Evolutionary conservation across 1,140 invertebrate species (phyloP).

Genomic region (Patella vulgata): DNA sequence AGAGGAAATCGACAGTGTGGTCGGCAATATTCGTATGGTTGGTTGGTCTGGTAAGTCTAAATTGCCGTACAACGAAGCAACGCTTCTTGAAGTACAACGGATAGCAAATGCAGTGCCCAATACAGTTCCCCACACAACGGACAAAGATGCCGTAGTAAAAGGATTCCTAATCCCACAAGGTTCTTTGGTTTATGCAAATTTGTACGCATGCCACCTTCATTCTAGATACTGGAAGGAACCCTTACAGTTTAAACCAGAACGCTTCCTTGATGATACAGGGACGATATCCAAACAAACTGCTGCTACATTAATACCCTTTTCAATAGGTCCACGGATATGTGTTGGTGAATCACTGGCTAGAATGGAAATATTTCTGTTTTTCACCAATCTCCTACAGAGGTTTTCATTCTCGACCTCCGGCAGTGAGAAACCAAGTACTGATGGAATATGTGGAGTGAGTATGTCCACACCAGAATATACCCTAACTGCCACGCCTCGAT

Average conservation of each 20-base stretch:
- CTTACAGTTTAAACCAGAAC: conserved; percentile 78
- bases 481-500: too few species aligned
- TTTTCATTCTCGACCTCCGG: conserved; percentile 16
- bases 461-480: too few species aligned
- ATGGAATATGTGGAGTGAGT: too few species aligned
- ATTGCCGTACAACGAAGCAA: conserved; percentile 45
- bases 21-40: conserved; percentile 77
- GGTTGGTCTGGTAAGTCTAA: conserved; percentile 76
- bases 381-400: too few species aligned
- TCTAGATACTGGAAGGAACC: conserved; percentile 77
- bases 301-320: too few species aligned
- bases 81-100: conserved; percentile 26
- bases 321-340: conserved; percentile 23
- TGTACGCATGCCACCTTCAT: conserved; percentile 72
- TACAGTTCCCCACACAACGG: too few species aligned
- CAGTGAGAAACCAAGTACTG: neutral
- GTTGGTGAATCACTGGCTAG: conserved; percentile 29
- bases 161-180: conserved; percentile 21
- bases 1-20: too few species aligned
- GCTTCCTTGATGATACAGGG: conserved; percentile 52
- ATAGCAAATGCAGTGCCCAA: too few species aligned
- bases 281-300: conserved; percentile 36
- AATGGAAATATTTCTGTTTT: conserved; percentile 25
- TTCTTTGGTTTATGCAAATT: conserved; percentile 20
- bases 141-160: too few species aligned